These are phyloP conservation scores for Eulemur rufifrons DNA, from an alignment of 2,113 vertebrate genomes.

Conservation along the genomic window DNA sequence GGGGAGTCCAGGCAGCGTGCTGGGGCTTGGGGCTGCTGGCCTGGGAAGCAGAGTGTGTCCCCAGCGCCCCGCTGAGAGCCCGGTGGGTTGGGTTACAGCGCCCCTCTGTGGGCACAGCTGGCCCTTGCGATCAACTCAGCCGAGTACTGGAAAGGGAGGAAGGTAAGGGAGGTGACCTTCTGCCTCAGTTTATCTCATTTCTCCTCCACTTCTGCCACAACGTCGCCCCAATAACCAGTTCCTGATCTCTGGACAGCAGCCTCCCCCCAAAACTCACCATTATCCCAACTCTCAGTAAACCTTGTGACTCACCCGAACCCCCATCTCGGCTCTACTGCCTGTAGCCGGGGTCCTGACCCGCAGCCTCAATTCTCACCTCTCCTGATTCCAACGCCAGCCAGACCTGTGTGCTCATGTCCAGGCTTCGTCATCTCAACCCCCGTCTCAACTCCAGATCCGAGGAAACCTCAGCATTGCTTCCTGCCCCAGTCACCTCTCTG, in stretches of 20 bases:
- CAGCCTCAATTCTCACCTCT: background rate
- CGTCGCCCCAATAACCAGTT: no score
- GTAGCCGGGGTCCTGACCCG: background rate
- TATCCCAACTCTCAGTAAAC: background rate
- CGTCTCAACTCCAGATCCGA: background rate
- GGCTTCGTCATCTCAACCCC: background rate
- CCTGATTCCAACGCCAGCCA: no score
- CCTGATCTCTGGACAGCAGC: background rate
- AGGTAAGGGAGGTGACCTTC: background rate
- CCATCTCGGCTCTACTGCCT: accelerated
- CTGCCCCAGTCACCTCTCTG: no score
- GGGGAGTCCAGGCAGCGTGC: background rate
- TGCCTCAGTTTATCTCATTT: background rate
- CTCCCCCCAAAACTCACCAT: background rate
- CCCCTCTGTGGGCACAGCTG: background rate
- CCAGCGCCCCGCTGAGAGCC: background rate
- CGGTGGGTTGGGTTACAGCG: background rate
- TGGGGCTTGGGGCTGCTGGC: background rate
- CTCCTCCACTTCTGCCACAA: background rate
- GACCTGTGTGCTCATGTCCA: accelerated
- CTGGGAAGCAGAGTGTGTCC: accelerated
- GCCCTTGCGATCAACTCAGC: background rate
- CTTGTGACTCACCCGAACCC: background rate
- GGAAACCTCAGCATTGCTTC: accelerated
- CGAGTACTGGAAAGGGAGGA: accelerated